These are phyloP conservation scores for Sminthurides bifidus DNA, from an alignment of 1,140 invertebrate genomes.

Conservation along the genomic window DNA sequence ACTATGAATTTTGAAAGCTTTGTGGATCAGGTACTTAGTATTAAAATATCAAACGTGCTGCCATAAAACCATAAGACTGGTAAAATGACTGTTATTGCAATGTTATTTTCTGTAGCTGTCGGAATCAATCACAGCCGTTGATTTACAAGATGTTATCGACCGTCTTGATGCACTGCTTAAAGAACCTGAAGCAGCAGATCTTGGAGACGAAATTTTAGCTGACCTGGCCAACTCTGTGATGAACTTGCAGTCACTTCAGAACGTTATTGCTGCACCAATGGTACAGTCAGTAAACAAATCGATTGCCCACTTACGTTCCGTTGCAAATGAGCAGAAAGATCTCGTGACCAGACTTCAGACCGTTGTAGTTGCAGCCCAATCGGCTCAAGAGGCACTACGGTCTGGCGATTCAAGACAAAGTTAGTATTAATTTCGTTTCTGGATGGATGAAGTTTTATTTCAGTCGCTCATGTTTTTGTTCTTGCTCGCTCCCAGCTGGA, in stretches of 20 bases:
- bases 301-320: slow-evolving; percentile 6
- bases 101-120: slow-evolving; percentile 8
- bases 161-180: slow-evolving; percentile 16
- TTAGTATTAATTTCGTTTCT: background rate
- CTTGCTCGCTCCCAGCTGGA: too few species aligned
- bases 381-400: slow-evolving; percentile 20
- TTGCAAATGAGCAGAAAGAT: slow-evolving; percentile 23
- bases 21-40: slow-evolving; percentile 9
- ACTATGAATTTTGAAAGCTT: slow-evolving; percentile 21
- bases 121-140: slow-evolving; percentile 18
- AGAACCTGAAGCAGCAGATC: slow-evolving; percentile 5
- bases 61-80: background rate
- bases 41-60: background rate
- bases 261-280: slow-evolving; percentile 17
- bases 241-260: slow-evolving; percentile 17
- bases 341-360: slow-evolving; percentile 13
- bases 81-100: background rate
- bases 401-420: slow-evolving; percentile 16
- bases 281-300: slow-evolving; percentile 16
- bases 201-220: slow-evolving; percentile 8
- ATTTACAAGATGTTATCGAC: slow-evolving; percentile 23
- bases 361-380: slow-evolving; percentile 22
- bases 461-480: too few species aligned
- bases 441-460: background rate
- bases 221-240: slow-evolving; percentile 17